A percentile compares a stretch with the other conserved stretches of the same genome.
Evolutionary conservation across 2,797 vertebrate genomes (phyloP).

Genomic region (Propithecus deckenii): DNA sequence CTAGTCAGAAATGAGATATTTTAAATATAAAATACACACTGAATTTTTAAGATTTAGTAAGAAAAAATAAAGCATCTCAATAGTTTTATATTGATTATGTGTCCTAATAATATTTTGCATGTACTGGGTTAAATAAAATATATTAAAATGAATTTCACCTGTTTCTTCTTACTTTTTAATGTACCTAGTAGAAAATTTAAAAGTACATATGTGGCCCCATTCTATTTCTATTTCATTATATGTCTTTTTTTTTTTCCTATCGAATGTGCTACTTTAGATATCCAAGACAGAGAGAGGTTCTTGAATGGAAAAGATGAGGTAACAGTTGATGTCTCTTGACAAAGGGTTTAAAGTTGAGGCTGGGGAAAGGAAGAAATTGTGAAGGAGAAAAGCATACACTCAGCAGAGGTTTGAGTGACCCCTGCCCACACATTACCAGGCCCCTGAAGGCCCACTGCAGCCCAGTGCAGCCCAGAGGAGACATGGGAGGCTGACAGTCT

Average conservation of each 20-base stretch:
- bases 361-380: background rate
- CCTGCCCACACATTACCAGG: background rate
- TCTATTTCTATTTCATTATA: background rate
- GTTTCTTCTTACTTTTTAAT: background rate
- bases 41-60: background rate
- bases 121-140: background rate
- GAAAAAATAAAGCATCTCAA: background rate
- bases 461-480: background rate
- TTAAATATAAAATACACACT: background rate
- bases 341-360: background rate
- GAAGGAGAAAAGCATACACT: background rate
- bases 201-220: background rate
- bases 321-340: background rate
- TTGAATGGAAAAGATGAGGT: background rate
- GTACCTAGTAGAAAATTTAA: background rate
- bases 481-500: fast-evolving
- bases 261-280: background rate
- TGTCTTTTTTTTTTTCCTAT: background rate
- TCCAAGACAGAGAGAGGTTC: background rate
- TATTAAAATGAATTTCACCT: background rate
- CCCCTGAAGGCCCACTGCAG: background rate
- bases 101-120: background rate
- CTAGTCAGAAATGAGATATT: background rate
- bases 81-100: background rate
- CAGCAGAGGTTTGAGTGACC: background rate